phyloP scores from a whole-genome alignment of 2,797 vertebrate genomes.

The Leuciscus waleckii region DNA sequence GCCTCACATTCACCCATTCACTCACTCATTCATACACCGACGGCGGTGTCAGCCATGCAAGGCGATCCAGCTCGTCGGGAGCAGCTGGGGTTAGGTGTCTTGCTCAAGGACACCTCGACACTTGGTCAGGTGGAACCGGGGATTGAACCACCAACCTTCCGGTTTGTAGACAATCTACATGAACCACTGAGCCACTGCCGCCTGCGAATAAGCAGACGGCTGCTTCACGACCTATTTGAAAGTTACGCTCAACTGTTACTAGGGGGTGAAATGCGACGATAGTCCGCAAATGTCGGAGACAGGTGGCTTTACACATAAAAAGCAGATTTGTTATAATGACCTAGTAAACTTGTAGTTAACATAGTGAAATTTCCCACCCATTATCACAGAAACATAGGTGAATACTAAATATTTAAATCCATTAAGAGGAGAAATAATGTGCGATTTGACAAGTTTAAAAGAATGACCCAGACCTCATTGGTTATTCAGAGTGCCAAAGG shows the following conservation, averaged over 20 bases:
- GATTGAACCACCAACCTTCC: no score
- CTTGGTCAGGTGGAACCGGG: no score
- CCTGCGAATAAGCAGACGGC: neutral
- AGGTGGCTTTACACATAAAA: no score
- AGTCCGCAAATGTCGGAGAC: neutral
- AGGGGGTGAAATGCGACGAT: neutral
- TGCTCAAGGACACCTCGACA: no score
- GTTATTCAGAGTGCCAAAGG: conserved; percentile 57
- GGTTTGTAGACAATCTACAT: no score
- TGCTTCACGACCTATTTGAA: neutral
- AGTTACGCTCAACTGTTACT: neutral
- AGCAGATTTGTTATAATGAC: neutral
- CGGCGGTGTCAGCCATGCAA: no score
- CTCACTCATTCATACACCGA: no score
- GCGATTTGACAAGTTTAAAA: conserved; percentile 53
- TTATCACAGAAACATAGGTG: conserved; percentile 50
- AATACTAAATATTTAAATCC: conserved; percentile 51
- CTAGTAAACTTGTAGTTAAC: conserved; percentile 23
- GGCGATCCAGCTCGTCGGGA: no score
- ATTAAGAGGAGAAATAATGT: conserved; percentile 42
- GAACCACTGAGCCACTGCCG: no score
- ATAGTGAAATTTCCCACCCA: neutral
- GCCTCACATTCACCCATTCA: no score
- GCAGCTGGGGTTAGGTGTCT: no score
- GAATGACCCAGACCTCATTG: conserved; percentile 38